phyloP scores from a whole-genome alignment of 2,888 invertebrate species.

The Xestobium rufovillosum region DNA sequence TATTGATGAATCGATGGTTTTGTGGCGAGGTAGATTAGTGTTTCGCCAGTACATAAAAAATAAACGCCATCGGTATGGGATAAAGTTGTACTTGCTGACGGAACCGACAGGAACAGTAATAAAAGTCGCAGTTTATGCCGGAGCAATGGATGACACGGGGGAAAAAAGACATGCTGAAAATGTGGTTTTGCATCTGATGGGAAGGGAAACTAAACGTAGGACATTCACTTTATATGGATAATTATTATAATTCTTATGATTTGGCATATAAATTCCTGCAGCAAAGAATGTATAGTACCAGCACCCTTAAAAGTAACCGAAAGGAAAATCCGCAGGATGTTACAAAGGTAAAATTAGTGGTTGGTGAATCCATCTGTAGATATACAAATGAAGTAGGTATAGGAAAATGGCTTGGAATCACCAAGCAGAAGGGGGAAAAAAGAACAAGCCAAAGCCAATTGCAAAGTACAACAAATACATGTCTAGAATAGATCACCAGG shows the following conservation, averaged over 20 bases:
- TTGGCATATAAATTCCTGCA: constrained; percentile 18
- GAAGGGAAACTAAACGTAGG: constrained; percentile 20
- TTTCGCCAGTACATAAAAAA: constrained; percentile 14
- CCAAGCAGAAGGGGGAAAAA: constrained; percentile 3
- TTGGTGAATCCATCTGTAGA: constrained; percentile 9
- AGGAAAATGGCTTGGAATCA: constrained; percentile 21
- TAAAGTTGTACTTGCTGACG: constrained; percentile 27
- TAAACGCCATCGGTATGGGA: constrained; percentile 13
- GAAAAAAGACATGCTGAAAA: constrained; percentile 26
- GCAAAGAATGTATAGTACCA: too few relatives aligned
- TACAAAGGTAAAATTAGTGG: constrained; percentile 14
- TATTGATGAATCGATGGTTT: too few relatives aligned
- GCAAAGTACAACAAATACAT: constrained; percentile 22
- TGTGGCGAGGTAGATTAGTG: constrained; percentile 12
- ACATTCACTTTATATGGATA: constrained; percentile 25
- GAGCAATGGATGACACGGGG: constrained; percentile 25
- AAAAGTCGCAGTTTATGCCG: constrained; percentile 30
- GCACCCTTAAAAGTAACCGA: constrained; percentile 16
- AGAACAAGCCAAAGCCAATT: constrained; percentile 21
- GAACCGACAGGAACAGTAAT: constrained; percentile 24
- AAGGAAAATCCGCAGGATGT: constrained; percentile 19
- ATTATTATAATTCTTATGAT: constrained; percentile 25
- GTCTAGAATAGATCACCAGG: constrained; percentile 20
- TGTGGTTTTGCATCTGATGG: constrained; percentile 22
- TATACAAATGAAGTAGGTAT: constrained; percentile 19